These are phyloP conservation scores for Rissa tridactyla DNA, from an alignment of 2,113 vertebrate genomes.

Conservation along the genomic window DNA sequence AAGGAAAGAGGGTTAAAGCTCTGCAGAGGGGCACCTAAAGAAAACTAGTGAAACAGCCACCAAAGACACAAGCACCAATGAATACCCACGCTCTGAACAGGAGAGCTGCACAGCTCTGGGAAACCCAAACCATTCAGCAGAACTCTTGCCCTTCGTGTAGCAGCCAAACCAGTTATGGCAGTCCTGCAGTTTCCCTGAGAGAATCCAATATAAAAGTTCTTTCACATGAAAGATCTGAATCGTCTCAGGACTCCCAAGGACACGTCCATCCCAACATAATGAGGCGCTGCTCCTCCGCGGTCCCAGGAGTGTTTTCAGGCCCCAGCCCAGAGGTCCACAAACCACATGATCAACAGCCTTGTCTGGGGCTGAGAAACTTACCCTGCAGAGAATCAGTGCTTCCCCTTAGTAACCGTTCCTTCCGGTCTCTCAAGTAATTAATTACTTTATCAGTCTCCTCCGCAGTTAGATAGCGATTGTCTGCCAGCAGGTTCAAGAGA, in stretches of 20 bases:
- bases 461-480: conserved; percentile 87
- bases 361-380: conserved; percentile 66
- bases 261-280: rapidly evolving
- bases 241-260: background rate
- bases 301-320: background rate
- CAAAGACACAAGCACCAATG: background rate
- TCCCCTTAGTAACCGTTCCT: conserved; percentile 82
- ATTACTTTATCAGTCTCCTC: conserved; percentile 91
- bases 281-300: background rate
- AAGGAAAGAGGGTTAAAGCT: conserved; percentile 35
- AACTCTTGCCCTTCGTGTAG: background rate
- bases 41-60: background rate
- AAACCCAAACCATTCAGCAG: background rate
- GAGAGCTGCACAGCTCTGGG: background rate
- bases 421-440: conserved; percentile 89
- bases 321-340: background rate
- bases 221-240: background rate
- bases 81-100: background rate
- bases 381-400: conserved; percentile 80
- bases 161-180: background rate
- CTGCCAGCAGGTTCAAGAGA: conserved; percentile 80
- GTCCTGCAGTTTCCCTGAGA: background rate
- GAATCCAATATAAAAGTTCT: background rate
- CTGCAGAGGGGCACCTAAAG: background rate
- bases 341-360: background rate